Evolutionary conservation across 2,888 invertebrate genomes (phyloP).

Genomic region (Lithophane leautieri): DNA sequence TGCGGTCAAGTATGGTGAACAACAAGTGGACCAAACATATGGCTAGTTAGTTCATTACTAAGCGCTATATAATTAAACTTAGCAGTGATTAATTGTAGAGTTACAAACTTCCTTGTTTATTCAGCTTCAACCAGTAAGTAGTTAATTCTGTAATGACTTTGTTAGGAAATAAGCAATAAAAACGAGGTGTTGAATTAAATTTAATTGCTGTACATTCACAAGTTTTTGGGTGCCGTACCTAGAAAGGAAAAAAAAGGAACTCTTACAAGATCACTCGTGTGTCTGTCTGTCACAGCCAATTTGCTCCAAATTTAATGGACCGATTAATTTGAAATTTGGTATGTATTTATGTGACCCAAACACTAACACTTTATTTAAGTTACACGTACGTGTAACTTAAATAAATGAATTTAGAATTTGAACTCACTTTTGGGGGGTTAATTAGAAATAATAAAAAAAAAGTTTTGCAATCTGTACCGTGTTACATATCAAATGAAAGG

Average conservation of each 20-base stretch:
- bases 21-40: slow-evolving; percentile 38
- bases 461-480: too few relatives aligned
- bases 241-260: too few relatives aligned
- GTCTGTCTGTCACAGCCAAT: too few relatives aligned
- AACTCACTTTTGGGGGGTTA: too few relatives aligned
- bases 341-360: not conserved
- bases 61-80: slow-evolving; percentile 79
- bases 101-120: slow-evolving; percentile 82
- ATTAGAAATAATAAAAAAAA: too few relatives aligned
- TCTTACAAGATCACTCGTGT: too few relatives aligned
- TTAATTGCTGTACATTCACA: slow-evolving; percentile 57
- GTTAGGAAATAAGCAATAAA: slow-evolving; percentile 72
- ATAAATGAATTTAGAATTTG: too few relatives aligned
- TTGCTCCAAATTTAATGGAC: too few relatives aligned
- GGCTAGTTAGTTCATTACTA: slow-evolving; percentile 69
- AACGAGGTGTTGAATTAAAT: slow-evolving; percentile 61
- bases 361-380: too few relatives aligned
- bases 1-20: slow-evolving; percentile 26
- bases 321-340: too few relatives aligned
- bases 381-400: too few relatives aligned
- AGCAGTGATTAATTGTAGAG: slow-evolving; percentile 77
- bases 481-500: too few relatives aligned
- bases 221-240: not conserved
- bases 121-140: slow-evolving; percentile 68
- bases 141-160: slow-evolving; percentile 71